Percentiles rank a stretch among this genome's conserved stretches.
Conservation (phyloP, 2,797 vertebrate species). For the Typhlichthys eigenmanni region DNA sequence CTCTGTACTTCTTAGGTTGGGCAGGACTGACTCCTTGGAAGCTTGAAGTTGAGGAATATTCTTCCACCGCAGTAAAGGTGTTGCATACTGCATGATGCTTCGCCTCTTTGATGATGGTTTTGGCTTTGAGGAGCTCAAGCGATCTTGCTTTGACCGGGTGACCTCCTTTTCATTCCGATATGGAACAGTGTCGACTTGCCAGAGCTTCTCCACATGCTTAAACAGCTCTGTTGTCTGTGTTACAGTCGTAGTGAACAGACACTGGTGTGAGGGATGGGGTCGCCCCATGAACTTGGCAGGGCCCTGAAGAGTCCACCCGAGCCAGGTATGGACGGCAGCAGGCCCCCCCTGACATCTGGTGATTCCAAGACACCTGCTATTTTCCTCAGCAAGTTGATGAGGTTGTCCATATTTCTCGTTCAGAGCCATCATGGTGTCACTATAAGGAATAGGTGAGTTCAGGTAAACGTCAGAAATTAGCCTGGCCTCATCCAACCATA, state of each 20-base stretch:
- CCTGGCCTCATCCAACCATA: too few species aligned
- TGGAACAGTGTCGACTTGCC: not conserved
- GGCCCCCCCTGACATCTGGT: conserved; percentile 1
- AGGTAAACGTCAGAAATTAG: too few species aligned
- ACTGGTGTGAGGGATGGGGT: conserved; percentile 4
- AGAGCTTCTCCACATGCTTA: not conserved
- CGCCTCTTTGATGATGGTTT: not conserved
- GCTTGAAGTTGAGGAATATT: not conserved
- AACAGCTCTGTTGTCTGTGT: not conserved
- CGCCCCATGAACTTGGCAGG: conserved; percentile 2
- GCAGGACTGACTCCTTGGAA: conserved; percentile 21
- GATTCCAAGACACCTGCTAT: not conserved
- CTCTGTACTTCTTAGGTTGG: not conserved
- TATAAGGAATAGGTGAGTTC: too few species aligned
- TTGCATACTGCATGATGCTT: too few species aligned
- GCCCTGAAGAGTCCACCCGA: conserved; percentile 15
- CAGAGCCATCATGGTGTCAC: too few species aligned
- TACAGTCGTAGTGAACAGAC: conserved; percentile 7
- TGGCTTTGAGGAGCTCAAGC: not conserved
- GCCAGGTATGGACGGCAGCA: conserved; percentile 6
- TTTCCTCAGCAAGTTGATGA: not conserved
- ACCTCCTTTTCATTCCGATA: not conserved
- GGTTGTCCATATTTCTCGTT: not conserved
- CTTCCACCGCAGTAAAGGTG: not conserved
- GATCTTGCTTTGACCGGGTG: conserved; percentile 7